phyloP scores from a whole-genome alignment of 2,888 invertebrate species.

The Megaustenia siamemsis region DNA sequence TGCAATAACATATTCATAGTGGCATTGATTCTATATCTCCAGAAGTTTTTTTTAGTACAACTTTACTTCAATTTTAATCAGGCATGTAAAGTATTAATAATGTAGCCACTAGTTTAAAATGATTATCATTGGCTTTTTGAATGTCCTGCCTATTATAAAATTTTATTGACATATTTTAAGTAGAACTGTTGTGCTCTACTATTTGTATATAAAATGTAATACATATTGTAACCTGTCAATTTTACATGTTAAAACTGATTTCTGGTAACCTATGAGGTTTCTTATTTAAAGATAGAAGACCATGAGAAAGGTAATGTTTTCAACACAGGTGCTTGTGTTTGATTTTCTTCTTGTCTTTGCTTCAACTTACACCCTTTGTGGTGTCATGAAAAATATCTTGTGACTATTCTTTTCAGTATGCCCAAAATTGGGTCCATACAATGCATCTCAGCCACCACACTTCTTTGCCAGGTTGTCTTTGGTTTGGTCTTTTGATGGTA shows the following conservation, averaged over 20 bases:
- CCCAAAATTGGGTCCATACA: too few relatives aligned
- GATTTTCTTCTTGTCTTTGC: too few relatives aligned
- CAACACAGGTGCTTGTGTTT: too few relatives aligned
- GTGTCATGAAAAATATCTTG: too few relatives aligned
- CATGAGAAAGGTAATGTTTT: neutral
- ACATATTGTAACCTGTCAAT: neutral
- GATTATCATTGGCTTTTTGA: too few relatives aligned
- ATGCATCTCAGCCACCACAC: too few relatives aligned
- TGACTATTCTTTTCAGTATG: too few relatives aligned
- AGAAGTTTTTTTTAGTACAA: neutral
- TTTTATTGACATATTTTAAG: too few relatives aligned
- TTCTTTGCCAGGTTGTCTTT: too few relatives aligned
- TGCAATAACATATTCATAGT: neutral
- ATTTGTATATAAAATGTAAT: constrained; percentile 17
- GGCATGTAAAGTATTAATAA: neutral
- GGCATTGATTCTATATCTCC: neutral
- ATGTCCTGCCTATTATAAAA: too few relatives aligned
- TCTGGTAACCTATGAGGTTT: neutral
- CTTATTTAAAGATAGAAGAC: neutral
- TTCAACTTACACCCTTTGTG: too few relatives aligned
- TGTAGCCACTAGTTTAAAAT: neutral
- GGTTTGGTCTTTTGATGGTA: too few relatives aligned
- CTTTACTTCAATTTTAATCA: neutral
- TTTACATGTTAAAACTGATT: neutral
- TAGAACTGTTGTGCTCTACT: neutral